Percentiles rank a stretch among this genome's conserved stretches.
These are phyloP conservation scores for Argya squamiceps DNA, from an alignment of 2,797 vertebrate genomes.

Conservation along the genomic window DNA sequence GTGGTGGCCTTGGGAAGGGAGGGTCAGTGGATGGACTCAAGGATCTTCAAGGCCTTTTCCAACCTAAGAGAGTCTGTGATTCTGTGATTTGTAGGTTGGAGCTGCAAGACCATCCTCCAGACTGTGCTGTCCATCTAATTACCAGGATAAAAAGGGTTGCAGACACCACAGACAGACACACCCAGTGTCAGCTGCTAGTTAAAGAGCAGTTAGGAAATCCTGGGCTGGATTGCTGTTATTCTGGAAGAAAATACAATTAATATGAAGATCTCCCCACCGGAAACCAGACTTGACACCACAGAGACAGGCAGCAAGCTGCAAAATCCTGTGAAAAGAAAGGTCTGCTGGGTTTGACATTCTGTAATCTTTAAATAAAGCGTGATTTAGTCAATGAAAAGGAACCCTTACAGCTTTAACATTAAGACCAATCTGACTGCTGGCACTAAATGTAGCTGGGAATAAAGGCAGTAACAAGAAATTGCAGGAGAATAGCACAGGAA, in stretches of 20 bases:
- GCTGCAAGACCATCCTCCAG: neutral
- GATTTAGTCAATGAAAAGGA: neutral
- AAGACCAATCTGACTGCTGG: neutral
- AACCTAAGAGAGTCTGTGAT: neutral
- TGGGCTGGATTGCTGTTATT: neutral
- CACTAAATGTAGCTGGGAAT: neutral
- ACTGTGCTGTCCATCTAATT: neutral
- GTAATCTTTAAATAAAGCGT: neutral
- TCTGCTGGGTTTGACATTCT: neutral
- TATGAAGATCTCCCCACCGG: neutral
- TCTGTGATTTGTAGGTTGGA: neutral
- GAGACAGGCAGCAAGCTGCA: neutral
- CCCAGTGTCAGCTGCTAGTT: neutral
- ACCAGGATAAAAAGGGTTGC: neutral
- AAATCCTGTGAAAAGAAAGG: neutral
- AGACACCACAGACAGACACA: neutral
- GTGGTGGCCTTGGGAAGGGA: neutral
- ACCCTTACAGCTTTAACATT: neutral
- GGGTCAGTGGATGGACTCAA: neutral
- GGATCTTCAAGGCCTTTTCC: neutral
- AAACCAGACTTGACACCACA: neutral
- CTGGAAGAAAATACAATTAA: neutral
- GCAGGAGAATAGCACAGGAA: neutral
- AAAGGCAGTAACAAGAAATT: constrained; percentile 8
- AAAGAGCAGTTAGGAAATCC: neutral